Evolutionary conservation across 2,888 invertebrate genomes (phyloP).

Genomic region (Acrocera orbiculus): DNA sequence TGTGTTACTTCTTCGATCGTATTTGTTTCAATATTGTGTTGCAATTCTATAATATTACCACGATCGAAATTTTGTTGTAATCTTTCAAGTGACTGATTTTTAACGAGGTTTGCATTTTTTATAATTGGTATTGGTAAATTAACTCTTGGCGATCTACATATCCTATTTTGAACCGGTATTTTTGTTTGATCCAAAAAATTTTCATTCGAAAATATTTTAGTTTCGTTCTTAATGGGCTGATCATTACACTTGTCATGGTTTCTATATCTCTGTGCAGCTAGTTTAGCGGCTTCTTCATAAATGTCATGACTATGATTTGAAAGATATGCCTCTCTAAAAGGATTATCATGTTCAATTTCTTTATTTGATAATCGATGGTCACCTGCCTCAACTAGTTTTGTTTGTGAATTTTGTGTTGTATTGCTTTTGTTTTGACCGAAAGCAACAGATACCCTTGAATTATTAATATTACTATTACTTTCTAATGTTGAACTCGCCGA

Average conservation of each 20-base stretch:
- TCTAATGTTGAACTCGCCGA: slow-evolving; percentile 23
- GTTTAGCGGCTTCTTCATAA: slow-evolving; percentile 26
- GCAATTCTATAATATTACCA: slow-evolving; percentile 29
- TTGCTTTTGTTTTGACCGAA: too few relatives aligned
- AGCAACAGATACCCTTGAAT: slow-evolving; percentile 21
- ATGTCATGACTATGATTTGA: slow-evolving; percentile 18
- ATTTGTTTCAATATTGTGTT: slow-evolving; percentile 28
- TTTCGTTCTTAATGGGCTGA: too few relatives aligned
- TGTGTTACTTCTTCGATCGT: slow-evolving; percentile 21
- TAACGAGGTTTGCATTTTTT: slow-evolving; percentile 26
- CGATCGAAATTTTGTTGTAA: slow-evolving; percentile 28
- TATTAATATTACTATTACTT: slow-evolving; percentile 15
- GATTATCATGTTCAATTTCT: slow-evolving; percentile 30
- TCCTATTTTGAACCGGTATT: too few relatives aligned
- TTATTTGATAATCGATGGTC: slow-evolving; percentile 12
- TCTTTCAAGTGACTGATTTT: slow-evolving; percentile 25
- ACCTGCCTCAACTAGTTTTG: slow-evolving; percentile 19
- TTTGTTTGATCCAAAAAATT: slow-evolving; percentile 16
- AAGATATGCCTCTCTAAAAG: slow-evolving; percentile 26
- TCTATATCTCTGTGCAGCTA: slow-evolving; percentile 20
- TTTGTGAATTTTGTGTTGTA: too few relatives aligned
- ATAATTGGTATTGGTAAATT: slow-evolving; percentile 21
- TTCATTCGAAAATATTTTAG: slow-evolving; percentile 26
- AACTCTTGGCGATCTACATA: too few relatives aligned
- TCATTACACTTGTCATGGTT: slow-evolving; percentile 15